A percentile compares a stretch with the other conserved stretches of the same genome.
Conservation (phyloP, 2,888 invertebrate species). For the Pseudococcus jackbeardsleyi region DNA sequence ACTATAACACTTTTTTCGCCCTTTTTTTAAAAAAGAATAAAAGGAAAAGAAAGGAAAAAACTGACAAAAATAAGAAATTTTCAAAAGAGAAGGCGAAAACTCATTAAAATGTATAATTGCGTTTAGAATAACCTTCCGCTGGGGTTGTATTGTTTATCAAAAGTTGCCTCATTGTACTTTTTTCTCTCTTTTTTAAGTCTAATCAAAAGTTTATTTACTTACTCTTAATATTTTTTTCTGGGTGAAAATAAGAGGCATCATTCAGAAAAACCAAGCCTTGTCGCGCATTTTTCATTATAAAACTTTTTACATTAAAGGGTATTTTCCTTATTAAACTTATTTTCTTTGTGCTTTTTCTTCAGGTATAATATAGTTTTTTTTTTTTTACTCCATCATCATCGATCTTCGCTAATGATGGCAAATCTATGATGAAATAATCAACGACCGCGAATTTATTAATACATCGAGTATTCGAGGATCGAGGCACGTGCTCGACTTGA, state of each 20-base stretch:
- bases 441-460: background rate
- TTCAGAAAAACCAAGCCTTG: slow-evolving; percentile 35
- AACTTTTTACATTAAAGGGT: slow-evolving; percentile 55
- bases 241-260: slow-evolving; percentile 46
- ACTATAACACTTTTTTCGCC: slow-evolving; percentile 7
- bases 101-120: slow-evolving; percentile 63
- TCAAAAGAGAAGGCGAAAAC: slow-evolving; percentile 57
- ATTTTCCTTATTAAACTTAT: slow-evolving; percentile 57
- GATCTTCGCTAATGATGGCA: background rate
- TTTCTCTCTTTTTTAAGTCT: slow-evolving; percentile 21
- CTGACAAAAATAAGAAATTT: slow-evolving; percentile 38
- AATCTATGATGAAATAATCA: slow-evolving; percentile 30
- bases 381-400: background rate
- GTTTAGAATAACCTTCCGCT: slow-evolving; percentile 60
- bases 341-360: slow-evolving; percentile 49
- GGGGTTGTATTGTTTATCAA: slow-evolving; percentile 56
- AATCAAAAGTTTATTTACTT: slow-evolving; percentile 61
- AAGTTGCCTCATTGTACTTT: slow-evolving; percentile 52
- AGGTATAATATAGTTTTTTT: background rate
- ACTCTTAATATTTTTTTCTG: slow-evolving; percentile 50
- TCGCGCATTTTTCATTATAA: slow-evolving; percentile 60
- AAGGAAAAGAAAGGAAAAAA: background rate
- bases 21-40: no score
- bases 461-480: background rate
- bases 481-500: background rate